Conservation (phyloP, 2,888 invertebrate species). For the Caenorhabditis plicata region DNA sequence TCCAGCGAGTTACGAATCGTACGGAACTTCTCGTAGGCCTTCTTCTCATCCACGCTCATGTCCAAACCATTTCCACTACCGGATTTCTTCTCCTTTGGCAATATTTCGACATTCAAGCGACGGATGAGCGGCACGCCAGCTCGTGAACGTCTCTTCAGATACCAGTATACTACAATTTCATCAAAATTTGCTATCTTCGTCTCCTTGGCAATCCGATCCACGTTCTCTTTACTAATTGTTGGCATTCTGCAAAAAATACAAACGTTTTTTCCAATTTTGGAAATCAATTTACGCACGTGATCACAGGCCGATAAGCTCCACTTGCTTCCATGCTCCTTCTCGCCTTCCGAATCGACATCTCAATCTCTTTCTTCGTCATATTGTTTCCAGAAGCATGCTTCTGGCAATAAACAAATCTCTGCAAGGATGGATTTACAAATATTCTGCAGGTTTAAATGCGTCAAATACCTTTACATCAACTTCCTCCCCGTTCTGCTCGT, state of each 20-base stretch:
- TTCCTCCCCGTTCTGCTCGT: conserved; percentile 2
- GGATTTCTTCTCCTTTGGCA: background rate
- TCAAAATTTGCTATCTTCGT: conserved; percentile 71
- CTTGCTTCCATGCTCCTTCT: conserved; percentile 20
- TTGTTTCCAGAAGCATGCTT: conserved; percentile 29
- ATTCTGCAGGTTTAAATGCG: too few relatives aligned
- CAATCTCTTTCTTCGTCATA: conserved; percentile 6
- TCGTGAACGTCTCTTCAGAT: conserved; percentile 86
- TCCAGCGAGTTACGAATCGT: conserved; percentile 90
- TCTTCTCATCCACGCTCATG: conserved; percentile 7
- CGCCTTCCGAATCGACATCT: conserved; percentile 10
- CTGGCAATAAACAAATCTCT: conserved; percentile 48
- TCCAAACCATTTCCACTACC: background rate
- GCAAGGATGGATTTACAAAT: conserved; percentile 14
- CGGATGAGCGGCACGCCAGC: conserved; percentile 92
- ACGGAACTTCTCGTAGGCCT: conserved; percentile 73
- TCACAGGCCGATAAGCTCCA: conserved; percentile 76
- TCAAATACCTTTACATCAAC: conserved; percentile 26
- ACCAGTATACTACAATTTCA: conserved; percentile 92
- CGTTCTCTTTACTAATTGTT: conserved; percentile 27
- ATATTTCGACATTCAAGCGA: conserved; percentile 73
- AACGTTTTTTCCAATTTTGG: background rate
- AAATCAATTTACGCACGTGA: conserved; percentile 69
- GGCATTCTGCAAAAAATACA: conserved; percentile 40
- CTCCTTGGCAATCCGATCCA: conserved; percentile 28